phyloP scores from a whole-genome alignment of 2,888 invertebrate species.

The Plagodis pulveraria region DNA sequence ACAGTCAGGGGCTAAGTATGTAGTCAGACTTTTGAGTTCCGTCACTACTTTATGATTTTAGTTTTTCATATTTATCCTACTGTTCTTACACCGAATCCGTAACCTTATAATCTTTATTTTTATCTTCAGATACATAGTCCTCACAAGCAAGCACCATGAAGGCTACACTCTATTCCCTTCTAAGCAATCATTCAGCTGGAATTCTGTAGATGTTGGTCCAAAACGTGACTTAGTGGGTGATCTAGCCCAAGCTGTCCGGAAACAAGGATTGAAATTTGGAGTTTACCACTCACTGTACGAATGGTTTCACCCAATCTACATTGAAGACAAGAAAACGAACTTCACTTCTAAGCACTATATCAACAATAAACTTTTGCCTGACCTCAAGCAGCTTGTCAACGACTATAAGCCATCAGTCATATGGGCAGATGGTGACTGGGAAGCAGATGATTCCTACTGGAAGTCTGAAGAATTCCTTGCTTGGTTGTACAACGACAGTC shows the following conservation, averaged over 20 bases:
- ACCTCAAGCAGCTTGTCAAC: slow-evolving; percentile 90
- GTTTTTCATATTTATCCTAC: too few species aligned
- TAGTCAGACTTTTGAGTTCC: neutral
- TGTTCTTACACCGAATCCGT: too few species aligned
- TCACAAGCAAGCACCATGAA: slow-evolving; percentile 96
- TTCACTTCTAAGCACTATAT: slow-evolving; percentile 88
- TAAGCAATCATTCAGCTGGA: slow-evolving; percentile 93
- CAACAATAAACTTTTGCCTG: slow-evolving; percentile 89
- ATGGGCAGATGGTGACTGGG: slow-evolving; percentile 99
- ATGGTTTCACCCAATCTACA: slow-evolving; percentile 94
- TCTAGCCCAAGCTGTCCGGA: slow-evolving; percentile 88
- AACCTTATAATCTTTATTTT: neutral
- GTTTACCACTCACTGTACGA: slow-evolving; percentile 94
- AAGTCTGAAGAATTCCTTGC: slow-evolving; percentile 92
- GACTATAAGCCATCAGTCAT: slow-evolving; percentile 90
- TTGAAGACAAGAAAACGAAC: slow-evolving; percentile 87
- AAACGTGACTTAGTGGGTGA: slow-evolving; percentile 92
- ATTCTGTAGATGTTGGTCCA: slow-evolving; percentile 91
- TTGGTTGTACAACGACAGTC: slow-evolving; percentile 97
- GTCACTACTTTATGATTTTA: too few species aligned
- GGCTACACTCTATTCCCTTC: slow-evolving; percentile 95
- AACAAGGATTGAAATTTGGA: slow-evolving; percentile 89
- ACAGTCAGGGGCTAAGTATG: slow-evolving; percentile 93
- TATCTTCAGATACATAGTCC: slow-evolving; percentile 81
- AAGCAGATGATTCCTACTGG: slow-evolving; percentile 93